Evolutionary conservation across 2,888 invertebrate species (phyloP), one percentile per base, ranked within the genome.

Genomic region (Clistopyga incitator): DNA sequence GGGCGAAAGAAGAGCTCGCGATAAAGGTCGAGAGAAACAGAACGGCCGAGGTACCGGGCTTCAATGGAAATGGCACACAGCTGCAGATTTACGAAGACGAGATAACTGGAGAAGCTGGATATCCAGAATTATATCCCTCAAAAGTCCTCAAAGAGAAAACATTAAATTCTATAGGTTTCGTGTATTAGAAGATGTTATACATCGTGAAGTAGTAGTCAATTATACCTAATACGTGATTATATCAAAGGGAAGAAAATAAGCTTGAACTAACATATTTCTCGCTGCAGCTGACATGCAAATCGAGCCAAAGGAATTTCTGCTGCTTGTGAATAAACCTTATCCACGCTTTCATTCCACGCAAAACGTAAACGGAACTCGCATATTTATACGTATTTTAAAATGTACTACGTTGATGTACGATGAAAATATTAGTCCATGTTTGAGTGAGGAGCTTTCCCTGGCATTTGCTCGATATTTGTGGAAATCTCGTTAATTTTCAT

Each of bases 21-120:
- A 56, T 56, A 67, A 67, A 76, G 42, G 50, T 45, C 8, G 56
- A 70, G 50, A 18, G 25, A 23, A 78, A 78, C 42, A 65, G 23
- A 59, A 15, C 34, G 20, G 42, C 20, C 29, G 71, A 67, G 42
- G 70, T 20, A 75, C 68, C 13, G 70, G 47, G 34, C 71, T 79
- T 79, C 71, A 82, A 83, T 79, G 71, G 76, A 8, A 79, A 79
- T 65, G 38, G 54, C 61, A 74, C 29, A 50, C 45, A 38, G 10
- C 34, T n/a, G 50, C 18, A 72, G 29, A 54, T 50, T 34, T 47
- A 29, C 25, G 42, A 70, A 64, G 38, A 65, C 47, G 64, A 65
- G 47, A 70, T 56, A 74, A 50, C 61, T 56, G 67, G 29, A 82
- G 45, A 25, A 70, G 38, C 54, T 56, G 34, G 47, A 68, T 29